A percentile compares a stretch with the other conserved stretches of the same genome.
Conservation (phyloP, 2,113 vertebrate genomes). For the Myrmecophaga tridactyla region DNA sequence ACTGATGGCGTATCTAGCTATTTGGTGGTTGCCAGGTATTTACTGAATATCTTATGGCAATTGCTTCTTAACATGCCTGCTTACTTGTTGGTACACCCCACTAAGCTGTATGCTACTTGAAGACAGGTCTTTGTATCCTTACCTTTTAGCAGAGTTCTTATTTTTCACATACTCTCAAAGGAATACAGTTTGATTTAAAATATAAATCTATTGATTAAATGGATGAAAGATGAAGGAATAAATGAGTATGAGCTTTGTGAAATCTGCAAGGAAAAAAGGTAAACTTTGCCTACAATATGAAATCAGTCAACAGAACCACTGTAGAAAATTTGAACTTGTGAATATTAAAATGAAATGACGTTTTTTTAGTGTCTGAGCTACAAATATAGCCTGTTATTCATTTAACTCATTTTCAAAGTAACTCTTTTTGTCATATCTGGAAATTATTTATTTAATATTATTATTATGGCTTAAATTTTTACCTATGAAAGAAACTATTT, state of each 20-base stretch:
- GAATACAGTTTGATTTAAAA: background rate
- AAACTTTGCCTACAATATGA: constrained; percentile 21
- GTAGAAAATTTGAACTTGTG: background rate
- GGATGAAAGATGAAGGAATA: background rate
- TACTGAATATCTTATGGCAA: background rate
- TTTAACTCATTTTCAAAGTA: background rate
- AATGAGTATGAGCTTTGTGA: background rate
- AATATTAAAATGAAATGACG: constrained; percentile 11
- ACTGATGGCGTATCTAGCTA: background rate
- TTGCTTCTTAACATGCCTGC: background rate
- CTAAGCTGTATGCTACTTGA: background rate
- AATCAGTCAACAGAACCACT: background rate
- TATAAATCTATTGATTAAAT: background rate
- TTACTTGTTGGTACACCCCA: background rate
- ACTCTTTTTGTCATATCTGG: background rate
- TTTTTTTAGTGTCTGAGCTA: background rate
- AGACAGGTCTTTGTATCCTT: background rate
- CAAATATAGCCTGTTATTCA: background rate
- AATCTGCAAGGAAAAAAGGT: background rate
- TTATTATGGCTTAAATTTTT: constrained; percentile 36
- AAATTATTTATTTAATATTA: constrained; percentile 13
- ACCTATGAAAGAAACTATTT: constrained; percentile 3
- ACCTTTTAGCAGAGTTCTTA: background rate
- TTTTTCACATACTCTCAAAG: background rate
- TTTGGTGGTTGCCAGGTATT: background rate